These are phyloP conservation scores for Actias luna DNA, from an alignment of 2,888 invertebrate species.

Conservation along the genomic window DNA sequence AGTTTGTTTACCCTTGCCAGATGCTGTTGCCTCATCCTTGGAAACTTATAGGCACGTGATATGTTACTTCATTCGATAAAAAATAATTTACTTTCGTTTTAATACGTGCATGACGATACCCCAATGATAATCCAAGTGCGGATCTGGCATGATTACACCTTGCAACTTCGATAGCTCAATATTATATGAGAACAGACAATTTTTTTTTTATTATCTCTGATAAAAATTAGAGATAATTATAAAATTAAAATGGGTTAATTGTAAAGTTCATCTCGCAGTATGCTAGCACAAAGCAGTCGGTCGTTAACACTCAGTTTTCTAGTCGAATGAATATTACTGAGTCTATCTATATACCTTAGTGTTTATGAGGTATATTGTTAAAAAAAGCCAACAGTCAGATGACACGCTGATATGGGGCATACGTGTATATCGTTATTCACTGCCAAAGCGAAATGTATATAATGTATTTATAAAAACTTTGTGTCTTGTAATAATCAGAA, in stretches of 20 bases:
- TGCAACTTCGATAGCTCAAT: too few relatives aligned
- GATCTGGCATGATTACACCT: too few relatives aligned
- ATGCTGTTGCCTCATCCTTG: too few relatives aligned
- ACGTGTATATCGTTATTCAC: slow-evolving; percentile 1
- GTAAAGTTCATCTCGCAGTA: not conserved
- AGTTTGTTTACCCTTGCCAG: too few relatives aligned
- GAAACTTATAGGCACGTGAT: too few relatives aligned
- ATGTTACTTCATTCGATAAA: too few relatives aligned
- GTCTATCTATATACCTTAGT: not conserved
- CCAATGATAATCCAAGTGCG: too few relatives aligned
- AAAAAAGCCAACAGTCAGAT: slow-evolving; percentile 6
- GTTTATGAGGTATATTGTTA: not conserved
- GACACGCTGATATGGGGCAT: not conserved
- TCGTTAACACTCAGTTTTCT: not conserved
- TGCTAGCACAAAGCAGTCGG: not conserved
- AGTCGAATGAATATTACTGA: slow-evolving; percentile 4
- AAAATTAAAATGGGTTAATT: not conserved
- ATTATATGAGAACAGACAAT: too few relatives aligned
- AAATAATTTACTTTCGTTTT: too few relatives aligned
- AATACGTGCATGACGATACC: too few relatives aligned
- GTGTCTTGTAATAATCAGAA: slow-evolving; percentile 6
- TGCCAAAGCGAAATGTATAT: slow-evolving; percentile 9
- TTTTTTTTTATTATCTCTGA: too few relatives aligned
- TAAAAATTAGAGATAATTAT: not conserved
- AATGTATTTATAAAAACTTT: slow-evolving; percentile 4